Conservation (phyloP, 2,797 vertebrate genomes). For the Astyanax mexicanus region DNA sequence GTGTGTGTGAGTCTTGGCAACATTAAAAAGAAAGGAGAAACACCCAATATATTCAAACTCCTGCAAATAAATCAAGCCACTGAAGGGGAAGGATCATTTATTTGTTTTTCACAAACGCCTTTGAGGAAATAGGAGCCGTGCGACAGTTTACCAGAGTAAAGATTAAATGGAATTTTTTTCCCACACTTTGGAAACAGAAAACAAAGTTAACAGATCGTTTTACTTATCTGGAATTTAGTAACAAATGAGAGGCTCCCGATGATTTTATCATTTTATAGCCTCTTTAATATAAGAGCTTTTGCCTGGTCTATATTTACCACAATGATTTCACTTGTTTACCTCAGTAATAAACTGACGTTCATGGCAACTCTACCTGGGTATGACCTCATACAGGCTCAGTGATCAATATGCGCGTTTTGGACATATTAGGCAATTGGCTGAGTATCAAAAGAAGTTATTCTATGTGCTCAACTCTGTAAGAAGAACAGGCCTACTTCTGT, state of each 20-base stretch:
- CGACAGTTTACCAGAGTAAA: not conserved
- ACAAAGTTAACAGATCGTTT: slow-evolving; percentile 22
- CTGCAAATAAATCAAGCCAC: slow-evolving; percentile 28
- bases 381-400: slow-evolving; percentile 35
- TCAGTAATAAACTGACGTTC: slow-evolving; percentile 59
- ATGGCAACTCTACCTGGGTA: slow-evolving; percentile 39
- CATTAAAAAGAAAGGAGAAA: slow-evolving; percentile 25
- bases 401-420: slow-evolving; percentile 45
- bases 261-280: slow-evolving; percentile 63
- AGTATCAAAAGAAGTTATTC: slow-evolving; percentile 4
- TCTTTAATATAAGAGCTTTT: slow-evolving; percentile 41
- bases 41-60: slow-evolving; percentile 43
- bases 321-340: slow-evolving; percentile 67
- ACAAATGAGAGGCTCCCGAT: slow-evolving; percentile 51
- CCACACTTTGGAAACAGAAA: slow-evolving; percentile 35
- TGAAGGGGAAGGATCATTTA: slow-evolving; percentile 23
- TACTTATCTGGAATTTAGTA: slow-evolving; percentile 55
- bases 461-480: slow-evolving; percentile 1
- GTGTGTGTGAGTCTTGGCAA: slow-evolving; percentile 18
- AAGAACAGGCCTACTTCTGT: slow-evolving; percentile 14
- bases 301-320: slow-evolving; percentile 65
- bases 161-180: slow-evolving; percentile 24
- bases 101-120: slow-evolving; percentile 34
- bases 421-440: slow-evolving; percentile 45
- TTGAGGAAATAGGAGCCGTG: slow-evolving; percentile 24